phyloP scores from a whole-genome alignment of 2,888 invertebrate genomes.

The Malthinus flaveolus region DNA sequence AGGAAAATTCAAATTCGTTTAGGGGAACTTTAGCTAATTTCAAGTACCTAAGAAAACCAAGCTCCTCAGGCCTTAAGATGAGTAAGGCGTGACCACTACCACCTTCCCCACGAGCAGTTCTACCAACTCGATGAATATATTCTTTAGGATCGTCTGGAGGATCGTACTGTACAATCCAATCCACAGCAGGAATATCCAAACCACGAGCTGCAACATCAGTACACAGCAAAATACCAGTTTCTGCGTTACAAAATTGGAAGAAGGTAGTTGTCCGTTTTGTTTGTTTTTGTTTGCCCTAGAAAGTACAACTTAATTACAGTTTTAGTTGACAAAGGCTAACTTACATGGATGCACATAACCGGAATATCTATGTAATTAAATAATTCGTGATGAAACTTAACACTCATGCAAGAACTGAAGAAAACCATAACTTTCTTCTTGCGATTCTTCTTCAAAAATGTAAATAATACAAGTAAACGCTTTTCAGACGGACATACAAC shows the following conservation, averaged over 20 bases:
- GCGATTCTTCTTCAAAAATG: constrained; percentile 93
- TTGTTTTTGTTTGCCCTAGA: constrained; percentile 97
- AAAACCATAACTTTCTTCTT: constrained; percentile 97
- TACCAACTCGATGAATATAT: constrained; percentile 97
- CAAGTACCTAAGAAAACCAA: constrained; percentile 91
- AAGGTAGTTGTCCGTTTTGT: constrained; percentile 95
- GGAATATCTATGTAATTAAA: constrained; percentile 96
- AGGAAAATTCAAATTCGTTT: constrained; percentile 96
- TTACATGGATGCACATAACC: constrained; percentile 93
- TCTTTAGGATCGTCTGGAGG: constrained; percentile 99
- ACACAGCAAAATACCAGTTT: constrained; percentile 89
- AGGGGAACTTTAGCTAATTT: constrained; percentile 93
- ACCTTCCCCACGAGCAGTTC: constrained; percentile 95
- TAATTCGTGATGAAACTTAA: constrained; percentile 92
- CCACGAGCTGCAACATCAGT: constrained; percentile 98
- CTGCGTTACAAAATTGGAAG: constrained; percentile 97
- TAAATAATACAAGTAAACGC: constrained; percentile 89
- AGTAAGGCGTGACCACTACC: constrained; percentile 91
- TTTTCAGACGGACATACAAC: constrained; percentile 94
- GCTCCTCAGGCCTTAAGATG: constrained; percentile 91
- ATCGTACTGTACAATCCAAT: constrained; percentile 99
- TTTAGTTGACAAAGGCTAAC: constrained; percentile 43
- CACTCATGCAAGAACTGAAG: constrained; percentile 95
- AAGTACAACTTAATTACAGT: constrained; percentile 29
- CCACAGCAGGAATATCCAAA: constrained; percentile 94